Evolutionary conservation across 2,113 vertebrate genomes (phyloP).

Genomic region (Onychostoma macrolepis): DNA sequence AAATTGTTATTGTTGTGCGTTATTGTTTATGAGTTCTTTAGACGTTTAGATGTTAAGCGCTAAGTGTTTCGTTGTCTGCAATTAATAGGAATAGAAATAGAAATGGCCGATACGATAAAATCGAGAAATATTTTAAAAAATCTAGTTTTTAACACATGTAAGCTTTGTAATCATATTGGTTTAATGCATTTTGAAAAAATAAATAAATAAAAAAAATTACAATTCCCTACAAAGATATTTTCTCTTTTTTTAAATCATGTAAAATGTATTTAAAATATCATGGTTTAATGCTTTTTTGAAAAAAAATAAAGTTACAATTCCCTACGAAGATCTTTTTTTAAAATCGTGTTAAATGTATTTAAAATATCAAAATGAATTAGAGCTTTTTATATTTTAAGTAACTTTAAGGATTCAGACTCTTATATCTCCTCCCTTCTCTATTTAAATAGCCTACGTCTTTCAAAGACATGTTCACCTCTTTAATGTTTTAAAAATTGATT

Average conservation of each 20-base stretch:
- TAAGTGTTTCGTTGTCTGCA: background rate
- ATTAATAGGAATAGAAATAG: background rate
- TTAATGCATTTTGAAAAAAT: too few species aligned
- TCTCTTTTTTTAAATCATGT: too few species aligned
- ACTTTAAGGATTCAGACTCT: background rate
- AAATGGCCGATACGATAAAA: background rate
- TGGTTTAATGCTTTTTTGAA: background rate
- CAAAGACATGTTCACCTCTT: background rate
- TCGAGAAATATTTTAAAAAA: background rate
- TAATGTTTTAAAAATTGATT: background rate
- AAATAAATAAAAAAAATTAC: too few species aligned
- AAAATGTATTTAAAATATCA: too few species aligned
- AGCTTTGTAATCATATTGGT: background rate
- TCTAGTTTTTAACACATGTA: background rate
- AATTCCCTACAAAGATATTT: too few species aligned
- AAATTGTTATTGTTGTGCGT: background rate
- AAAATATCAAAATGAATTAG: too few species aligned
- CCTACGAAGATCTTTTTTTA: background rate
- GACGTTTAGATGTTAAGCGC: background rate
- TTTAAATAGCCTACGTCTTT: background rate
- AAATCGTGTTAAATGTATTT: too few species aligned
- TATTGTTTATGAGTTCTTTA: background rate
- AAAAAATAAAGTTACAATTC: background rate
- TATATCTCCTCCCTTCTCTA: background rate
- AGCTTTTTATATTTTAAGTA: background rate